These are phyloP conservation scores for Cynopterus brachyotis DNA, from an alignment of 2,113 vertebrate species.

Conservation along the genomic window DNA sequence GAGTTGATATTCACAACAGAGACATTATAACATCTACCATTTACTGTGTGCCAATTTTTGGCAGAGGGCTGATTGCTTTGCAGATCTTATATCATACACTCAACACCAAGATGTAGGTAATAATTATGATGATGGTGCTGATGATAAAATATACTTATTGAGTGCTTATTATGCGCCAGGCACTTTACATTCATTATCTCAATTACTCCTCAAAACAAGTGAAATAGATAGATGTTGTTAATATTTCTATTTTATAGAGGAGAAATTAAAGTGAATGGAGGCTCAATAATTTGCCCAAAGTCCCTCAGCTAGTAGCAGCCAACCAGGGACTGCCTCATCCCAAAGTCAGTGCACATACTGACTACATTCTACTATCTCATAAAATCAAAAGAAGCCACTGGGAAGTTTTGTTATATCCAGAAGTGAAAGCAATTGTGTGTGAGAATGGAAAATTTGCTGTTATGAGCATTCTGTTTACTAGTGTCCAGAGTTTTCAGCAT, in stretches of 20 bases:
- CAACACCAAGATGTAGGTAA: neutral
- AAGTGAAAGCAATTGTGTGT: neutral
- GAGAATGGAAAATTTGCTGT: neutral
- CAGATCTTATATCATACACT: neutral
- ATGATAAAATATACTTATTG: neutral
- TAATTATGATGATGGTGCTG: rapidly evolving
- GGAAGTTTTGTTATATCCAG: neutral
- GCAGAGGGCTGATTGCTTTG: neutral
- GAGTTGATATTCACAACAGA: neutral
- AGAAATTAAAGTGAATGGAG: neutral
- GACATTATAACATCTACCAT: neutral
- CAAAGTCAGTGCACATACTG: neutral
- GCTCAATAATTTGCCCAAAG: neutral
- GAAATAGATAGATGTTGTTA: neutral
- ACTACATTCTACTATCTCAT: neutral
- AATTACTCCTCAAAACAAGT: neutral
- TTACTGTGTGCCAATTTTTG: neutral
- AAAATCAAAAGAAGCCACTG: neutral
- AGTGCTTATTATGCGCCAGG: neutral
- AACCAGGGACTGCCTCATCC: neutral
- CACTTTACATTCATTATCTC: neutral
- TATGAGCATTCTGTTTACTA: neutral
- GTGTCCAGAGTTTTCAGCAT: neutral
- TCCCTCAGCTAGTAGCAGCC: neutral
- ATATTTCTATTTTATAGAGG: neutral